These are phyloP conservation scores for Dasypus novemcinctus DNA, from an alignment of 2,113 vertebrate species.

Conservation along the genomic window DNA sequence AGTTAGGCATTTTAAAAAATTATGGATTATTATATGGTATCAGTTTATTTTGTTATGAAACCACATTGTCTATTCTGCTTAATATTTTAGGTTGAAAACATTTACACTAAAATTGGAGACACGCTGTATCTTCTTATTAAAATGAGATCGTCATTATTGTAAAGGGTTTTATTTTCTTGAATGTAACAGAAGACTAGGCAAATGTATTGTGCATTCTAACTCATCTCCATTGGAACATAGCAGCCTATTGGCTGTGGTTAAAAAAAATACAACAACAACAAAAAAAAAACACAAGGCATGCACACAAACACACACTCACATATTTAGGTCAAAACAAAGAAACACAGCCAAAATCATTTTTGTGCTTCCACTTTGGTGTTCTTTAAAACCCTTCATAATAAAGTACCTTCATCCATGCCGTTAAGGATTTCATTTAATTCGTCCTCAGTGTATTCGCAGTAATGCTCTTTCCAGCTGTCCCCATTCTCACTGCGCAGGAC, in stretches of 20 bases:
- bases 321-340: neutral
- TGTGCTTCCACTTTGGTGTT: neutral
- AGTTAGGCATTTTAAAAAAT: neutral
- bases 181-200: neutral
- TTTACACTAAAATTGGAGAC: neutral
- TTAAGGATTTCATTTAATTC: constrained; percentile 97
- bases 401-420: constrained; percentile 96
- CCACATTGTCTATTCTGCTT: neutral
- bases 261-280: neutral
- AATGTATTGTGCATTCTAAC: neutral
- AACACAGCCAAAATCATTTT: neutral
- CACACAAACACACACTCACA: neutral
- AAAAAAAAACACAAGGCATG: neutral
- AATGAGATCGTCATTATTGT: neutral
- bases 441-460: constrained; percentile 95
- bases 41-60: neutral
- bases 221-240: neutral
- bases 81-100: neutral
- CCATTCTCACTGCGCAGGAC: constrained; percentile 96
- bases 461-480: constrained; percentile 99
- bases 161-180: neutral
- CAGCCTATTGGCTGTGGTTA: no score
- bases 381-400: neutral
- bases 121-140: neutral
- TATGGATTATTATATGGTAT: neutral